Base-by-base conservation (phyloP, 1,140 invertebrate genomes). In the Drosophila bipectinata region DNA sequence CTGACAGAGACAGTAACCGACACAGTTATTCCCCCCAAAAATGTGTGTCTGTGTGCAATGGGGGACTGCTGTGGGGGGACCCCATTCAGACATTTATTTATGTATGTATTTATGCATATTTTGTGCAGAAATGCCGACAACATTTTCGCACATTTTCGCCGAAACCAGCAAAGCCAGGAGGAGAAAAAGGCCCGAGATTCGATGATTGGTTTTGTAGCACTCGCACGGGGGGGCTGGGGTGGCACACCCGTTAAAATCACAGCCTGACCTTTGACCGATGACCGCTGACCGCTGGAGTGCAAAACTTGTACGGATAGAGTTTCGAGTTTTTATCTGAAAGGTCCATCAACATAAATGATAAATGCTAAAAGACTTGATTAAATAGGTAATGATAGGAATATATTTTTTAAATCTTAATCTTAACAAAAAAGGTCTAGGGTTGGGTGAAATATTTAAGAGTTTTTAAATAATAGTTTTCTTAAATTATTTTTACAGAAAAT, bases 91-190 rank as follows among this genome's bases (percentile, higher is more conserved):
- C 77, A 81, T 78, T 85, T 85, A 87, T 87, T 85, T 85, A 81
- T 85, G 68, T 74, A 77, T 77, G 68, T 81, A 85, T 87, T 85
- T 85, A 81, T 87, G 81, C 67, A 84, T 84, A 84, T 84, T 84
- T 84, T 74, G 81, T 71, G 81, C 74, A 37, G 66, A 77, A 82
- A 74, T 68, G 51, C 48, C 34, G 54, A 56, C 72, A 68, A 77
- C 39, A 75, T 66, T 74, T 74, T 75, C 53, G 60, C 59, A 69
- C 77, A 79, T 72, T 79, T 76, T 56, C 47, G 24, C 57, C 26
- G 32, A 4, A 14, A 41, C 56, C 32, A 32, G 32, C 8, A 7
- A 32, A 41, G 39, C 12, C 39, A 41, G 32, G 32, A 30, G 32
- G 32, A 37, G 34, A 37, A 37, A 37, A n/a, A 49, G 49, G 57